phyloP scores from a whole-genome alignment of 2,888 invertebrate genomes.

The Amblyjoppa proteus region DNA sequence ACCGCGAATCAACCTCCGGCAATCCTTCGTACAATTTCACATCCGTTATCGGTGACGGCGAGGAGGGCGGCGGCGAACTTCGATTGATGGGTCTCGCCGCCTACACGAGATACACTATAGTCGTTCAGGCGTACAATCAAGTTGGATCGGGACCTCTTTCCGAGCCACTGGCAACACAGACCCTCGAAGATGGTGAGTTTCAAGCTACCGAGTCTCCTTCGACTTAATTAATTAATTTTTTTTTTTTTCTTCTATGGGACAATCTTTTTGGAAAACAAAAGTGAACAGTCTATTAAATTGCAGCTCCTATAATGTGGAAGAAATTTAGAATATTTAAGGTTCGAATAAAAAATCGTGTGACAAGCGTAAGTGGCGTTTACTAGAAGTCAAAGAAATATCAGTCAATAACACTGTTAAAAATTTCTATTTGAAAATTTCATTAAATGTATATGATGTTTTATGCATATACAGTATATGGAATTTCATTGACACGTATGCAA shows the following conservation, averaged over 20 bases:
- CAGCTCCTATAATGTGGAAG: neutral
- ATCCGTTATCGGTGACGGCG: slow-evolving; percentile 89
- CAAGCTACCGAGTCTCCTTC: neutral
- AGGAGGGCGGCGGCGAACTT: slow-evolving; percentile 89
- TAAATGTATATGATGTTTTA: no score
- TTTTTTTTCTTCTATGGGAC: neutral
- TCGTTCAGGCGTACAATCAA: slow-evolving; percentile 91
- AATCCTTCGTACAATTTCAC: slow-evolving; percentile 89
- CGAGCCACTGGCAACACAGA: slow-evolving; percentile 89
- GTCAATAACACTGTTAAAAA: no score
- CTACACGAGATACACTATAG: slow-evolving; percentile 89
- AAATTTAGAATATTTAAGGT: no score
- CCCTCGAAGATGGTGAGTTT: slow-evolving; percentile 90
- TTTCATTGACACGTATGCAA: no score
- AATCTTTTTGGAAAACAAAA: neutral
- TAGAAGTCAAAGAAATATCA: no score
- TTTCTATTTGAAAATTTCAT: no score
- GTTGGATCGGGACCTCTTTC: slow-evolving; percentile 91
- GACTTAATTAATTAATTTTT: no score
- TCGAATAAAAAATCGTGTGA: no score
- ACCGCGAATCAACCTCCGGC: slow-evolving; percentile 86
- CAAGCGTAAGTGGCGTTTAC: no score
- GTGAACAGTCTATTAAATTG: neutral
- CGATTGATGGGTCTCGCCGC: slow-evolving; percentile 88
- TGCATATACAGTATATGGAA: no score